Evolutionary conservation across 2,113 vertebrate species (phyloP), one percentile per base, ranked within the genome.

Genomic region (Sitta europaea): DNA sequence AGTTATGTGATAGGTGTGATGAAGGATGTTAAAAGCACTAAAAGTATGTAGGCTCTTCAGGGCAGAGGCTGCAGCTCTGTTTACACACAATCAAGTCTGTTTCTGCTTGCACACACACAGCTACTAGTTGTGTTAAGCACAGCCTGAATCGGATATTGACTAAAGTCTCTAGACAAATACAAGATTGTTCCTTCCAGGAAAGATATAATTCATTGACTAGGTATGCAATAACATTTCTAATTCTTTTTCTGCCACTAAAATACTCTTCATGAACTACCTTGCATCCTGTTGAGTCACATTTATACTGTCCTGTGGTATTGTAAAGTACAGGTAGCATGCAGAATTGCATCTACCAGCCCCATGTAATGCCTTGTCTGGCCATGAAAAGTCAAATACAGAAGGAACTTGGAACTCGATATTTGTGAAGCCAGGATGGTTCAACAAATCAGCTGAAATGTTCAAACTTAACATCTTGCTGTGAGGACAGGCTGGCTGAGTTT

Each of bases 1-100:
- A 43, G 68, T 72, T 86, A 77, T 1, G 36, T 3, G 14, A 55
- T 63, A 94, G 47, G n/a, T 86, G 51, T 71, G 74, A 55, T 80
- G 93, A 96, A 67, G 67, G 42, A 86, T 42, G n/a, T 36, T 90
- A 83, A 88, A 92, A 93, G 43, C 59, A 73, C 80, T 79, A 24
- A 31, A 92, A 77, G 51, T 84, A 58, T 13, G 28, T 13, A 33
- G 48, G 20, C 40, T 93, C 48, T 86, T 83, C 21, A 33, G 59
- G 74, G 38, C 58, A 91, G 78, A 61, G 84, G 43, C 45, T 82
- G 68, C 54, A 54, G 36, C 57, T 82, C 54, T 90, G 58, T 86
- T 82, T 62, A 31, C 4, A 33, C 7, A 19, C 45, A 51, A 58
- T 57, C 36, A 55, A 25, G 23, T 43, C 38, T 50, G 17, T 45